Base-by-base conservation (phyloP, 1,140 invertebrate species). In the Papilio xuthus region DNA sequence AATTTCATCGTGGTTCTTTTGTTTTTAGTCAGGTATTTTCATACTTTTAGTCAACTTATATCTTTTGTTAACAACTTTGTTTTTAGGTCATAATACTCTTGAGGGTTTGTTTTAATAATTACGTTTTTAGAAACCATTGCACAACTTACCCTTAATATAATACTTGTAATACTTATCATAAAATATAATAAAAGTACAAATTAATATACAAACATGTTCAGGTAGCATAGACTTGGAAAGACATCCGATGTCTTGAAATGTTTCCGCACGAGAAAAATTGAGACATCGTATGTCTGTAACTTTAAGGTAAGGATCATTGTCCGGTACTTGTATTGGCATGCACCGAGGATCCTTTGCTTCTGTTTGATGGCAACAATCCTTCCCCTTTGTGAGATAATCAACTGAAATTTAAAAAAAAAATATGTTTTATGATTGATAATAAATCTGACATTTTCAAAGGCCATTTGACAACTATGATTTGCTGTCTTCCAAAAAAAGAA, bases 181-280 rank as follows among this genome's bases (percentile, higher is more conserved):
- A 42, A 26, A 75, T 47, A 20, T 26, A 23, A 77, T 56, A 18
- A 42, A 37, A 69, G 12, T 74, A 42, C 13, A 80, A 70, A 37
- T 32, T 3, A 26, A 44, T 47, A 20, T 81, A 47, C 79, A 82
- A 47, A 91, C 87, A 83, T 91, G 88, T 81, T 89, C 89, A 6
- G 85, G 86, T 26, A 79, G 79, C 81, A 81, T 84, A 28, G 72
- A 79, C 74, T 86, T 81, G 37, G 82, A 79, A 63, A 84, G 81
- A 83, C 89, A 91, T 26, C 86, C 84, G 32, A 81, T 70, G 23
- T 90, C 88, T 85, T 88, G 86, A 83, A 91, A 91, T 82, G 89
- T 91, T 86, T 88, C 85, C 3, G 87, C 85, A 47, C 89, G 78
- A 10, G 87, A 88, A 83, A 88, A 90, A 82, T 91, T 89, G 9